A percentile compares a stretch with the other conserved stretches of the same genome.
phyloP scores from a whole-genome alignment of 2,113 vertebrate species.

The Echinops telfairi region DNA sequence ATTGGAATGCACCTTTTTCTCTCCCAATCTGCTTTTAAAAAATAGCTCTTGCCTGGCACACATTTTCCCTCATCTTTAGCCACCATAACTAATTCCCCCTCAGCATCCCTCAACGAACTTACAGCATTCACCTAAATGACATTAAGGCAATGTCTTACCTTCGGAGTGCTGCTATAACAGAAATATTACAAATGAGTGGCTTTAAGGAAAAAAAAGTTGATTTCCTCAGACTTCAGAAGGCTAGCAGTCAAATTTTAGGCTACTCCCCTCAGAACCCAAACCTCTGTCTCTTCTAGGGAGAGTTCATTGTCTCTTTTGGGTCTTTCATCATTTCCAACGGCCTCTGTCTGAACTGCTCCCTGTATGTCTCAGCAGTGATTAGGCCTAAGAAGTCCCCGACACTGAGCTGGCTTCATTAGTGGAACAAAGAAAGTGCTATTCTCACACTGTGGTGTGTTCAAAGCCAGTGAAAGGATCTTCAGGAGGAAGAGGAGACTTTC shows the following conservation, averaged over 20 bases:
- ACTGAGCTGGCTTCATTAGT: background rate
- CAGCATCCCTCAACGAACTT: background rate
- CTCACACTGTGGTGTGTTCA: too few species aligned
- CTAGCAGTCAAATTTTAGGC: background rate
- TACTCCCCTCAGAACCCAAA: too few species aligned
- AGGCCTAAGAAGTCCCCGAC: background rate
- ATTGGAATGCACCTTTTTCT: background rate
- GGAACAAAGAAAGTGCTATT: background rate
- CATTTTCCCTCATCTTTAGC: background rate
- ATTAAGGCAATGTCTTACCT: background rate
- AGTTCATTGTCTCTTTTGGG: background rate
- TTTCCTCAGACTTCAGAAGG: background rate
- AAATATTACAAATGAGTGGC: background rate
- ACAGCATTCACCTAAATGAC: background rate
- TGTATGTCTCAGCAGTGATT: background rate
- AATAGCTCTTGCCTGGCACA: background rate
- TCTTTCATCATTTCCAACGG: background rate
- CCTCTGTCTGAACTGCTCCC: background rate
- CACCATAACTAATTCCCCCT: background rate
- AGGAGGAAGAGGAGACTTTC: too few species aligned
- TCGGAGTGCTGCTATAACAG: background rate
- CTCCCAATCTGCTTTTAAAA: constrained; percentile 1
- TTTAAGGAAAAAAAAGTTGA: background rate
- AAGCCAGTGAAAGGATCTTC: too few species aligned
- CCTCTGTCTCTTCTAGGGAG: background rate